Conservation (phyloP, 2,888 invertebrate genomes). For the Drosophila flavopinicola region DNA sequence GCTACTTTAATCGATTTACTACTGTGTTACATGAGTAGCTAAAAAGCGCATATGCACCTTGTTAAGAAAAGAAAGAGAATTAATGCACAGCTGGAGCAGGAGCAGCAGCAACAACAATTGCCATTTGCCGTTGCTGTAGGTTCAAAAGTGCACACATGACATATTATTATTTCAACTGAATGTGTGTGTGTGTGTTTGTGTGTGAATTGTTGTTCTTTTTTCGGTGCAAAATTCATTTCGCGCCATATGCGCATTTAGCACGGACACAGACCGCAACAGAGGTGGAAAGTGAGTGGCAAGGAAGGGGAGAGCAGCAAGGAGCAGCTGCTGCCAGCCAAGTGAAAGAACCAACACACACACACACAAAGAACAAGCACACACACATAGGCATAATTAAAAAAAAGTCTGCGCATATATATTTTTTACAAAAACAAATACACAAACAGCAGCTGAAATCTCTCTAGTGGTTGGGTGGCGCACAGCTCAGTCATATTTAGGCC, state of each 20-base stretch:
- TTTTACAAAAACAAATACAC: constrained; percentile 27
- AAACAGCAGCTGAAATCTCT: constrained; percentile 23
- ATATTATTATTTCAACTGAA: constrained; percentile 61
- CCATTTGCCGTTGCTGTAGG: constrained; percentile 29
- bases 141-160: constrained; percentile 72
- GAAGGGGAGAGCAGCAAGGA: neutral
- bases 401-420: no score
- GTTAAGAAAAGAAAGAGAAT: constrained; percentile 3
- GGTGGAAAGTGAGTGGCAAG: constrained; percentile 4
- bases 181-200: constrained; percentile 5
- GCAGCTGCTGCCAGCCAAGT: constrained; percentile 48
- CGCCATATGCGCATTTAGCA: constrained; percentile 77
- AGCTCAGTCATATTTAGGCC: constrained; percentile 58
- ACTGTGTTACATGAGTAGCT: neutral
- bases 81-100: constrained; percentile 38
- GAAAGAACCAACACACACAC: constrained; percentile 42
- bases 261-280: constrained; percentile 60
- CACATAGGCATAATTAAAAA: constrained; percentile 68
- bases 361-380: constrained; percentile 7
- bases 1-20: neutral
- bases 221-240: constrained; percentile 69
- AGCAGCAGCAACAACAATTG: constrained; percentile 21
- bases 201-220: constrained; percentile 32
- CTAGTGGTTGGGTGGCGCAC: neutral
- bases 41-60: neutral